Evolutionary conservation across 2,797 vertebrate species (phyloP).

Genomic region (Crenichthys baileyi): DNA sequence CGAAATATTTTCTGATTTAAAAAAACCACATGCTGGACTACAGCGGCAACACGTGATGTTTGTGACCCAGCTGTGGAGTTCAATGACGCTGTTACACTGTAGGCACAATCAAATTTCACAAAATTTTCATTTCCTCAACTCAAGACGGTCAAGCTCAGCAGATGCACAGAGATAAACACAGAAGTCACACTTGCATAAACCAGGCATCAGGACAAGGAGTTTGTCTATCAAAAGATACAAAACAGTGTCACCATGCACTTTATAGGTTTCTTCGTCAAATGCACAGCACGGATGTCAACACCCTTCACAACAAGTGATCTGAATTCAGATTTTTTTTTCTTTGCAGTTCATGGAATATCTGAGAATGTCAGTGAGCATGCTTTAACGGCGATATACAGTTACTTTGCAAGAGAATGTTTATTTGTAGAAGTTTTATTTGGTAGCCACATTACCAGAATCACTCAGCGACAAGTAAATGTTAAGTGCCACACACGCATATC

Average conservation of each 20-base stretch:
- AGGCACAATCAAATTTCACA: conserved; percentile 76
- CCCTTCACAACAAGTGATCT: conserved; percentile 43
- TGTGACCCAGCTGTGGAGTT: conserved; percentile 67
- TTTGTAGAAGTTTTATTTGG: conserved; percentile 60
- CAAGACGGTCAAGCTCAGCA: conserved; percentile 62
- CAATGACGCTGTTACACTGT: conserved; percentile 54
- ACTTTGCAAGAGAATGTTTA: conserved; percentile 66
- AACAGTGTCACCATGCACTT: conserved; percentile 73
- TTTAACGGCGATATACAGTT: conserved; percentile 68
- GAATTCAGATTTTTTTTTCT: conserved; percentile 13
- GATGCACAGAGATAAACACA: conserved; percentile 56
- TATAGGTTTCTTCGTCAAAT: conserved; percentile 53
- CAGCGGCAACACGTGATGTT: conserved; percentile 75
- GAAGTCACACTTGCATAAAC: conserved; percentile 60
- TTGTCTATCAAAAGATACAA: conserved; percentile 67
- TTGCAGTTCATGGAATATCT: conserved; percentile 39
- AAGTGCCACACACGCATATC: conserved; percentile 48
- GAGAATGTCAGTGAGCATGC: conserved; percentile 77
- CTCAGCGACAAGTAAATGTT: conserved; percentile 61
- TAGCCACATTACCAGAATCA: conserved; percentile 74
- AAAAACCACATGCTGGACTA: conserved; percentile 70
- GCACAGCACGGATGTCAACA: conserved; percentile 43
- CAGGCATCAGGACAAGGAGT: conserved; percentile 61
- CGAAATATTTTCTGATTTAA: conserved; percentile 62
- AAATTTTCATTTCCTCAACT: conserved; percentile 65